Conservation (phyloP, 2,113 vertebrate genomes). For the Cercopithecus mona region DNA sequence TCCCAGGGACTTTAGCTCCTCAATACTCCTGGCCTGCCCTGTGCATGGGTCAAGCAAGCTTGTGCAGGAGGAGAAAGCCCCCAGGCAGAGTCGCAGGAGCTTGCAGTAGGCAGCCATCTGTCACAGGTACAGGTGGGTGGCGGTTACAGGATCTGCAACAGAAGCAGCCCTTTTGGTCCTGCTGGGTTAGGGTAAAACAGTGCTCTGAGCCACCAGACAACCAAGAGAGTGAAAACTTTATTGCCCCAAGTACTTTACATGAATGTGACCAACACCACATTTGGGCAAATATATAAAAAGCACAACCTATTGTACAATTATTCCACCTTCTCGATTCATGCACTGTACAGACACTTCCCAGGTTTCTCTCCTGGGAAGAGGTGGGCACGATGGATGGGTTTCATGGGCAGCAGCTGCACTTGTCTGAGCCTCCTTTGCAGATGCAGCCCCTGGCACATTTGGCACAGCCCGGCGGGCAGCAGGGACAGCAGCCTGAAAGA, state of each 20-base stretch:
- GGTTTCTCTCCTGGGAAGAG: background rate
- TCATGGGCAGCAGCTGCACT: conserved; percentile 93
- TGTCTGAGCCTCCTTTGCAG: conserved; percentile 90
- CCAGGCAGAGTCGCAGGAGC: background rate
- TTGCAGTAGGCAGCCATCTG: background rate
- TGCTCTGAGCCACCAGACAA: conserved; percentile 38
- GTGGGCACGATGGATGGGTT: rapidly evolving
- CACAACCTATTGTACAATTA: conserved; percentile 63
- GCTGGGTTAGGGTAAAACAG: background rate
- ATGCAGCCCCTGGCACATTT: conserved; percentile 95
- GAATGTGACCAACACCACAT: background rate
- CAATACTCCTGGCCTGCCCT: background rate
- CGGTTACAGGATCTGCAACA: rapidly evolving
- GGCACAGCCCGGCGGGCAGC: conserved; percentile 92
- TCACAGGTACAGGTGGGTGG: background rate
- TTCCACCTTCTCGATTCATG: background rate
- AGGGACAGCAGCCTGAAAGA: conserved; percentile 92
- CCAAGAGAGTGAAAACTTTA: conserved; percentile 58
- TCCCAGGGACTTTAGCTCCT: background rate
- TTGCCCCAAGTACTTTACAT: conserved; percentile 55
- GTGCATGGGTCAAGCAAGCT: background rate
- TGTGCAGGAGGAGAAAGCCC: background rate
- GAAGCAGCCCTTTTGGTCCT: background rate
- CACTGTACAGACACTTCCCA: background rate
- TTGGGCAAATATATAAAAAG: conserved; percentile 70